Conservation (phyloP, 2,113 vertebrate species). For the Mus spicilegus region DNA sequence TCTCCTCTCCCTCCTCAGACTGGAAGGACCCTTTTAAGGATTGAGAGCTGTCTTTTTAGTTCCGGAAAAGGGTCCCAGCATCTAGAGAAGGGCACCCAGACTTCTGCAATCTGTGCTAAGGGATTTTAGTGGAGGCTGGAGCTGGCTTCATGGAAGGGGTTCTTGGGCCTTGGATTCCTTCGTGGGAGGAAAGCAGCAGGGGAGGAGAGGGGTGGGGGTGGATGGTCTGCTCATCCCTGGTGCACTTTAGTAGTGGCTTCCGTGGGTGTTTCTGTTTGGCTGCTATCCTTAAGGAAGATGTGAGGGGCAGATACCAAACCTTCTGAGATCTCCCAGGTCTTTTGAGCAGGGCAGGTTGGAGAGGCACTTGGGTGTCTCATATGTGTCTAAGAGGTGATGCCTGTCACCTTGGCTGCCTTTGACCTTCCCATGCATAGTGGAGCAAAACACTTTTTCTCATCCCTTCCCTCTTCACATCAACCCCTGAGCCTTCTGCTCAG, state of each 20-base stretch:
- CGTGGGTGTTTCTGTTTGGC: not conserved
- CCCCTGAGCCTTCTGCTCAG: not conserved
- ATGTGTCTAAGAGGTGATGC: not conserved
- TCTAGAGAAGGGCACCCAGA: not conserved
- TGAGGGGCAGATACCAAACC: not conserved
- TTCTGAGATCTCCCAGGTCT: not conserved
- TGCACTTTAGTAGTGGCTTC: not conserved
- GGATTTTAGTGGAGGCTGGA: not conserved
- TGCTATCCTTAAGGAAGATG: not conserved
- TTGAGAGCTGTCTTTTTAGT: not conserved
- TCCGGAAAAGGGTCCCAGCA: not conserved
- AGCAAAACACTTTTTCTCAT: not conserved
- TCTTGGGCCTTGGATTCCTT: not conserved
- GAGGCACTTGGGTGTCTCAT: not conserved
- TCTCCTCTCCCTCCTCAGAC: not conserved
- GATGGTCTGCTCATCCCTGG: not conserved
- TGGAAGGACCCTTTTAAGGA: not conserved
- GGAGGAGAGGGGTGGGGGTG: not conserved
- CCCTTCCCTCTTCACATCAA: not conserved
- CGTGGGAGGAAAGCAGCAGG: not conserved
- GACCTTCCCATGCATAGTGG: not conserved
- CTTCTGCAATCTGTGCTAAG: not conserved
- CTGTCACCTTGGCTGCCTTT: conserved; percentile 49
- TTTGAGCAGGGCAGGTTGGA: not conserved
- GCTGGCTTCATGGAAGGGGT: not conserved